Conservation (phyloP, 2,888 invertebrate species). For the Xylocampa areola region DNA sequence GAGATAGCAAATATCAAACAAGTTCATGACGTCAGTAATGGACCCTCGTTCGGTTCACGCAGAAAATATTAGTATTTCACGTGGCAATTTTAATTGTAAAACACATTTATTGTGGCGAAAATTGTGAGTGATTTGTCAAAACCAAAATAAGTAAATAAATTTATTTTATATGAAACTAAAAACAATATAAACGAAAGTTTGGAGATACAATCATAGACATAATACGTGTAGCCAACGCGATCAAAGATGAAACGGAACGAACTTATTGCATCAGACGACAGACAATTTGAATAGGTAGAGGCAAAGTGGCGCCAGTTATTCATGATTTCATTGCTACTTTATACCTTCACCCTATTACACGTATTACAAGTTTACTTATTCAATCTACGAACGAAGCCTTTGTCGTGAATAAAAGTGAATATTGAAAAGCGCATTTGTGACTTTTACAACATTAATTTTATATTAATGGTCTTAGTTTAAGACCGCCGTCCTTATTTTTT, state of each 20-base stretch:
- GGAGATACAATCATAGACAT: no score
- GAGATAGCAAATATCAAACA: constrained; percentile 27
- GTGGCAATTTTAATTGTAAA: no score
- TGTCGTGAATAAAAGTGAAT: constrained; percentile 16
- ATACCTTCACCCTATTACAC: constrained; percentile 17
- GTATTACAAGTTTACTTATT: constrained; percentile 29
- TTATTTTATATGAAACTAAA: no score
- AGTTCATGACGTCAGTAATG: constrained; percentile 10
- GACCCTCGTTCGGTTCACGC: constrained; percentile 12
- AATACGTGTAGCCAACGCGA: no score
- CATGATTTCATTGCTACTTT: constrained; percentile 45
- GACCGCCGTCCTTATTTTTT: constrained; percentile 65
- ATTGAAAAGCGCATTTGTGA: constrained; percentile 23
- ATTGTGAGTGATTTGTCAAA: no score
- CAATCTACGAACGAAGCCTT: no score
- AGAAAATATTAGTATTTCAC: constrained; percentile 1
- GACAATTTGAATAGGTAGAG: constrained; percentile 30
- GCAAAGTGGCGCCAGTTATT: constrained; percentile 33
- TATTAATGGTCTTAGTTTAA: constrained; percentile 75
- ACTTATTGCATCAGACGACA: constrained; percentile 56
- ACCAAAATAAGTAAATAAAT: no score
- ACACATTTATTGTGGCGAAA: no score
- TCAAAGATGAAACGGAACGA: constrained; percentile 42
- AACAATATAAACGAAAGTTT: no score
- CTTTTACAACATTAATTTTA: constrained; percentile 41